phyloP scores from a whole-genome alignment of 2,888 invertebrate species.

The Anticlea derivata region DNA sequence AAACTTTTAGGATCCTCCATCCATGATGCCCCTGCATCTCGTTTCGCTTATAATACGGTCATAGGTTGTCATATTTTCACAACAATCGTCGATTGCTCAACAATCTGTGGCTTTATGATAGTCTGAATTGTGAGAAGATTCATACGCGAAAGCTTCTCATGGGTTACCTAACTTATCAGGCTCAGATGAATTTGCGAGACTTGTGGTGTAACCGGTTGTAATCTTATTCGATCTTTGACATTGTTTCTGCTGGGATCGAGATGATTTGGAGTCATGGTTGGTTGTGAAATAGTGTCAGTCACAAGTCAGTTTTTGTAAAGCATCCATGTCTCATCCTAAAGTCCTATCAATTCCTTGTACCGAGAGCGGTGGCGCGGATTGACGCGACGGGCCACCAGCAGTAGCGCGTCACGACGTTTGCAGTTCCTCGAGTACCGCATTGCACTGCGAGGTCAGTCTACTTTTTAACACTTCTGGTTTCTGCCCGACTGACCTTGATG shows the following conservation, averaged over 20 bases:
- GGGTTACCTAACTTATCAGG: conserved; percentile 44
- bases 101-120: conserved; percentile 36
- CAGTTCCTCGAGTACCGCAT: conserved; percentile 49
- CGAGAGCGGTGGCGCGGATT: too few relatives aligned
- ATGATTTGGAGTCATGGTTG: conserved; percentile 23
- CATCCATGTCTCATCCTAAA: too few relatives aligned
- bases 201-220: conserved; percentile 33
- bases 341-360: too few relatives aligned
- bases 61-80: conserved; percentile 37
- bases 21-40: conserved; percentile 16
- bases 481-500: conserved; percentile 68
- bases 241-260: conserved; percentile 32
- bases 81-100: conserved; percentile 45
- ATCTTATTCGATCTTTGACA: conserved; percentile 35
- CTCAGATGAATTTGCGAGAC: conserved; percentile 33
- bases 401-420: conserved; percentile 23
- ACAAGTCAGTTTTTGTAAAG: conserved; percentile 16
- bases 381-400: too few relatives aligned
- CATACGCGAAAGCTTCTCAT: conserved; percentile 46
- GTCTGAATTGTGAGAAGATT: conserved; percentile 55
- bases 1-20: conserved; percentile 1
- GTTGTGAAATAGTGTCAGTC: conserved; percentile 30
- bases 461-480: conserved; percentile 71
- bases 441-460: conserved; percentile 66
- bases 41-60: conserved; percentile 22